Evolutionary conservation across 2,888 invertebrate genomes (phyloP).

Genomic region (Galerucella nymphaeae): DNA sequence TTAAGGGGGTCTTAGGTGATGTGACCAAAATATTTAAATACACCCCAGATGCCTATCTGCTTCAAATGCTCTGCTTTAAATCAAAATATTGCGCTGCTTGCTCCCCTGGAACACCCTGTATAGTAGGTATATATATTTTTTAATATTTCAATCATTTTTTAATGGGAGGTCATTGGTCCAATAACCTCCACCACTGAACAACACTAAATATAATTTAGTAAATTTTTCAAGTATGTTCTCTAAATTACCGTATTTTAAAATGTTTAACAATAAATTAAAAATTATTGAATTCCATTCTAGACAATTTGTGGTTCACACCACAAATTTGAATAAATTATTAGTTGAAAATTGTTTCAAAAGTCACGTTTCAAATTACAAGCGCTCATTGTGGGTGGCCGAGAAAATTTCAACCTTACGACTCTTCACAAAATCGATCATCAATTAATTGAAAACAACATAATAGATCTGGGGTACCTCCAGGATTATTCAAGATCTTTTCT

Average conservation of each 20-base stretch:
- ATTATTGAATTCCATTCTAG: constrained; percentile 13
- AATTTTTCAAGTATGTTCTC: background rate
- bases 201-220: background rate
- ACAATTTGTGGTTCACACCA: constrained; percentile 26
- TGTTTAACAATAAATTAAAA: constrained; percentile 17
- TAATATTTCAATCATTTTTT: no score
- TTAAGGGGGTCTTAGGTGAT: no score
- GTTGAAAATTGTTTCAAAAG: constrained; percentile 19
- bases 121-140: no score
- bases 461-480: background rate
- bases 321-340: constrained; percentile 27
- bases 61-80: no score
- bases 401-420: constrained; percentile 22
- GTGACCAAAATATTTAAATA: no score
- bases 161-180: no score
- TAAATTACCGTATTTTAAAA: background rate
- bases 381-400: constrained; percentile 25
- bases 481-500: no score
- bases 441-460: constrained; percentile 18
- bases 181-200: no score
- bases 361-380: constrained; percentile 28
- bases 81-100: no score
- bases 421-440: constrained; percentile 15
- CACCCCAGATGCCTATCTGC: no score
- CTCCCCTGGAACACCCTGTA: no score